Evolutionary conservation across 2,888 invertebrate species (phyloP).

Genomic region (Melanophora roralis): DNA sequence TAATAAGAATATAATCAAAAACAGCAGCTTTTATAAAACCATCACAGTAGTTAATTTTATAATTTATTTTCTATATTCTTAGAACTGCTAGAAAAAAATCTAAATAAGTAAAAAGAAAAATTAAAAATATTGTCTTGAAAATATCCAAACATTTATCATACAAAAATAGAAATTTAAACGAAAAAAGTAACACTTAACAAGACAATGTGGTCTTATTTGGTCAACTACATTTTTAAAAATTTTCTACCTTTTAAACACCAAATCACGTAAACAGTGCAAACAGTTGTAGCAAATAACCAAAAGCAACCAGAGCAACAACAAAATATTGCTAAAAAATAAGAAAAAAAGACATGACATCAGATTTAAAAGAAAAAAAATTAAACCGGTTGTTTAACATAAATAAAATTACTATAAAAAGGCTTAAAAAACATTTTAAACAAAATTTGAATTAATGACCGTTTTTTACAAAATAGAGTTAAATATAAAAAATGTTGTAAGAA

Average conservation of each 20-base stretch:
- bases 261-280: constrained; percentile 28
- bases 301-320: background rate
- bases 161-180: background rate
- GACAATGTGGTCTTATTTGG: background rate
- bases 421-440: constrained; percentile 10
- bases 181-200: background rate
- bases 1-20: constrained; percentile 14
- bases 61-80: background rate
- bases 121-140: too few species aligned
- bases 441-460: constrained; percentile 33
- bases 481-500: background rate
- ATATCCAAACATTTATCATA: background rate
- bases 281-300: background rate
- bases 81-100: background rate
- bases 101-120: background rate
- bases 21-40: background rate
- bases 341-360: constrained; percentile 51
- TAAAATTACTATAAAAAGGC: constrained; percentile 26
- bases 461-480: background rate
- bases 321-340: constrained; percentile 38
- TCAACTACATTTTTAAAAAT: constrained; percentile 9
- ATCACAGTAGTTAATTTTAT: too few species aligned
- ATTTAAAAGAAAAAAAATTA: background rate
- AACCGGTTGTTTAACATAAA: constrained; percentile 36
- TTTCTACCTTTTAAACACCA: background rate